phyloP scores from a whole-genome alignment of 1,140 invertebrate genomes.

The Nomia melanderi region DNA sequence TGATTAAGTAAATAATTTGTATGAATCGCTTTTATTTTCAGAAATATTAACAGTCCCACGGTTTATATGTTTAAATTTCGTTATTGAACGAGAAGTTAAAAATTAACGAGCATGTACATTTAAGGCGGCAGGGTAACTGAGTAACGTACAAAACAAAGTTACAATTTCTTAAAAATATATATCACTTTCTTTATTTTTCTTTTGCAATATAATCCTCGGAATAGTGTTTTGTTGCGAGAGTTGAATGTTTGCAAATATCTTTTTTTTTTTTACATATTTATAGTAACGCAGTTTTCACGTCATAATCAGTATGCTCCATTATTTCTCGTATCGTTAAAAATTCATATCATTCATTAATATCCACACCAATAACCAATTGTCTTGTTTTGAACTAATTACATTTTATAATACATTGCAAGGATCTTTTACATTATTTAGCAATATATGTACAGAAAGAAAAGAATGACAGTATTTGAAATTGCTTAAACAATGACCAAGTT shows the following conservation, averaged over 20 bases:
- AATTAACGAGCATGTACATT: constrained; percentile 17
- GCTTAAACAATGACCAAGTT: constrained; percentile 58
- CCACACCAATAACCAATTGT: constrained; percentile 41
- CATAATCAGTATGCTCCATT: constrained; percentile 52
- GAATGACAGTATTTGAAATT: constrained; percentile 43
- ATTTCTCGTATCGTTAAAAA: constrained; percentile 36
- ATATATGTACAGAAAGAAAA: constrained; percentile 66
- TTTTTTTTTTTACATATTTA: constrained; percentile 69
- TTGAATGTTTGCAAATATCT: constrained; percentile 59
- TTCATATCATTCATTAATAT: constrained; percentile 24
- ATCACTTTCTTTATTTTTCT: constrained; percentile 72
- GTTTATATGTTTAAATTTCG: constrained; percentile 8
- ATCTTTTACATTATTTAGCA: constrained; percentile 56
- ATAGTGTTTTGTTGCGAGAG: constrained; percentile 62
- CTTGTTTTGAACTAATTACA: constrained; percentile 54
- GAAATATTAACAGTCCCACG: not conserved
- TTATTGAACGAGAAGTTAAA: not conserved
- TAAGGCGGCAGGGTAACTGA: constrained; percentile 36
- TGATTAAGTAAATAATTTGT: not conserved
- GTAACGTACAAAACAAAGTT: constrained; percentile 44
- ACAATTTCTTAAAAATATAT: constrained; percentile 74
- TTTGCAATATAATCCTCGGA: constrained; percentile 65
- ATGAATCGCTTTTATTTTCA: constrained; percentile 1
- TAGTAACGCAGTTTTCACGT: constrained; percentile 58
- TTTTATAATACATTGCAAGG: constrained; percentile 56